These are phyloP conservation scores for Tragelaphus buxtoni DNA, from an alignment of 2,113 vertebrate species.

Conservation along the genomic window DNA sequence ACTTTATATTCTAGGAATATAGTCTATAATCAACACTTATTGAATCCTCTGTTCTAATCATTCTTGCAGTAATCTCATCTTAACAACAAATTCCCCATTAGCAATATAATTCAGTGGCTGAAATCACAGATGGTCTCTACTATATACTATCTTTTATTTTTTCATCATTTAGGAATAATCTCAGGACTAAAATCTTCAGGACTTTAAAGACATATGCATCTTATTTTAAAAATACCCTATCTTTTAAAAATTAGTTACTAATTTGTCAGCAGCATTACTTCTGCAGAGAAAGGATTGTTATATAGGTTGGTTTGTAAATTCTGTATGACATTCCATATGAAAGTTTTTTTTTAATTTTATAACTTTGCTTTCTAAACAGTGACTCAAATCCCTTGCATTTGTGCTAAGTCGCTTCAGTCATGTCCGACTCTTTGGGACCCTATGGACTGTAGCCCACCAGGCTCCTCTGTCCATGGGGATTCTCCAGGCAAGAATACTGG, in stretches of 20 bases:
- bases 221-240: not conserved
- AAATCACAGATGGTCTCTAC: not conserved
- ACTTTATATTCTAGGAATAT: not conserved
- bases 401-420: not conserved
- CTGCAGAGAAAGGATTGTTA: not conserved
- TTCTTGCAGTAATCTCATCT: not conserved
- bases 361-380: not conserved
- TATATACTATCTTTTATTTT: not conserved
- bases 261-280: not conserved
- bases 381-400: not conserved
- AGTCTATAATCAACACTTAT: not conserved
- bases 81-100: not conserved
- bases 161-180: not conserved
- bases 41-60: not conserved
- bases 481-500: not conserved
- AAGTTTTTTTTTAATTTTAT: not conserved
- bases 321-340: not conserved
- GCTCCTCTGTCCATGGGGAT: not conserved
- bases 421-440: not conserved
- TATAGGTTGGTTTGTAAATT: not conserved
- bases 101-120: not conserved
- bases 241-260: not conserved
- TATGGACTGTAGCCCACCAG: not conserved
- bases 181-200: not conserved
- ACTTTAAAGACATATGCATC: not conserved